These are phyloP conservation scores for Tapirus terrestris DNA, from an alignment of 2,113 vertebrate species.

Conservation along the genomic window DNA sequence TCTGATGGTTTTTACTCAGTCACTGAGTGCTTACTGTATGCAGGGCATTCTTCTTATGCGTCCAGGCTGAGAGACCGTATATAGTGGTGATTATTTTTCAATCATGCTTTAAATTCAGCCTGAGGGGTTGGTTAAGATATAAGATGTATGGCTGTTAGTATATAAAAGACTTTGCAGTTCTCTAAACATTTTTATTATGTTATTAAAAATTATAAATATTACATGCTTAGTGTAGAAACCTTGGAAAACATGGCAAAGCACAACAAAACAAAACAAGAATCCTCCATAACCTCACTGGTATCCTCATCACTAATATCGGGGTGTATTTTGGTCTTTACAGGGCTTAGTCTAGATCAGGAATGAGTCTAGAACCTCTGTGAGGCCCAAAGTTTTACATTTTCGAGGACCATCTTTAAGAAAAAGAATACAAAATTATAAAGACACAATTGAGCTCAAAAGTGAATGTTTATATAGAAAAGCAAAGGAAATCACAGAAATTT, in stretches of 20 bases:
- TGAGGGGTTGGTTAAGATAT: neutral
- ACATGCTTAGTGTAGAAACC: neutral
- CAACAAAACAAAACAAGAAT: neutral
- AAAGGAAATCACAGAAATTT: neutral
- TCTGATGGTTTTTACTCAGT: neutral
- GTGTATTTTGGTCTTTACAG: neutral
- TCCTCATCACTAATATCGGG: neutral
- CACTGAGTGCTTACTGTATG: neutral
- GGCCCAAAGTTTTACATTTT: neutral
- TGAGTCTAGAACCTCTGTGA: neutral
- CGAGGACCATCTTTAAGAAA: neutral
- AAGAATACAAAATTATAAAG: neutral
- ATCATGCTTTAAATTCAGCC: neutral
- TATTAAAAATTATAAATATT: neutral
- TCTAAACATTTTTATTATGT: neutral
- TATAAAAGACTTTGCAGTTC: neutral
- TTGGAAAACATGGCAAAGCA: neutral
- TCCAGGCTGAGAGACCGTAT: neutral
- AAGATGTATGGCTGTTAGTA: neutral
- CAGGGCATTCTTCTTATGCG: neutral
- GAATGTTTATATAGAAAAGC: neutral
- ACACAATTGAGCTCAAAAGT: neutral
- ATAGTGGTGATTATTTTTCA: neutral
- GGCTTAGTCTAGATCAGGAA: neutral
- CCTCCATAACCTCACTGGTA: neutral